Percentiles rank a stretch among this genome's conserved stretches.
Evolutionary conservation across 2,113 vertebrate species (phyloP).

Genomic region (Neotoma lepida): DNA sequence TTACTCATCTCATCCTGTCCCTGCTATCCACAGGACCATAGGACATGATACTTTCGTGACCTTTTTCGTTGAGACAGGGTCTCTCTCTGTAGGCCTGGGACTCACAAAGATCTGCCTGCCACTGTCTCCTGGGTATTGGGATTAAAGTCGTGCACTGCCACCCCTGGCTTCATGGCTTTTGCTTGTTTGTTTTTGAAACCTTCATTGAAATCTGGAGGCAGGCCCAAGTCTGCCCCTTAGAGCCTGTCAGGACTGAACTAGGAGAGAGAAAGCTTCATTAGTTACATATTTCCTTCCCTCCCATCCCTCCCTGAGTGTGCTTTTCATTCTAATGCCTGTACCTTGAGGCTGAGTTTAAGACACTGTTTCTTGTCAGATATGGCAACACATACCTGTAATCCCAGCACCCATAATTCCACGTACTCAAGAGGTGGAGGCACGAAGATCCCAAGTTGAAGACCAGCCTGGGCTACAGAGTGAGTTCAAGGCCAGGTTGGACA

Average conservation of each 20-base stretch:
- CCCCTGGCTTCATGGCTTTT: not conserved
- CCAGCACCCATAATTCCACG: not conserved
- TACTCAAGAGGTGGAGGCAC: not conserved
- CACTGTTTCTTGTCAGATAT: not conserved
- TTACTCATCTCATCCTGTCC: not conserved
- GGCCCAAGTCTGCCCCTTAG: not conserved
- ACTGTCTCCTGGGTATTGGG: not conserved
- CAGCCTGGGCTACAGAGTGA: not conserved
- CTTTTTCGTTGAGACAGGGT: not conserved
- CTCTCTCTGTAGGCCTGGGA: not conserved
- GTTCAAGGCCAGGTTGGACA: not conserved
- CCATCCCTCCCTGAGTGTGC: not conserved
- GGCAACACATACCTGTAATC: not conserved
- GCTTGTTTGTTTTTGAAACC: not conserved
- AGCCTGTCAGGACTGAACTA: not conserved
- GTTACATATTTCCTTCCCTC: not conserved
- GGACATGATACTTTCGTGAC: not conserved
- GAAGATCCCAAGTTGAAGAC: not conserved
- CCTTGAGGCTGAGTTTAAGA: not conserved
- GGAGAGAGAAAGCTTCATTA: not conserved
- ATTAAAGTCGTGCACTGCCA: not conserved
- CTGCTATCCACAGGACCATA: not conserved
- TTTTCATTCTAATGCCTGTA: not conserved
- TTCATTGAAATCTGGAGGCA: constrained; percentile 18
- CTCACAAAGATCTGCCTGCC: not conserved